phyloP scores from a whole-genome alignment of 1,140 invertebrate species.

The Aethina tumida region DNA sequence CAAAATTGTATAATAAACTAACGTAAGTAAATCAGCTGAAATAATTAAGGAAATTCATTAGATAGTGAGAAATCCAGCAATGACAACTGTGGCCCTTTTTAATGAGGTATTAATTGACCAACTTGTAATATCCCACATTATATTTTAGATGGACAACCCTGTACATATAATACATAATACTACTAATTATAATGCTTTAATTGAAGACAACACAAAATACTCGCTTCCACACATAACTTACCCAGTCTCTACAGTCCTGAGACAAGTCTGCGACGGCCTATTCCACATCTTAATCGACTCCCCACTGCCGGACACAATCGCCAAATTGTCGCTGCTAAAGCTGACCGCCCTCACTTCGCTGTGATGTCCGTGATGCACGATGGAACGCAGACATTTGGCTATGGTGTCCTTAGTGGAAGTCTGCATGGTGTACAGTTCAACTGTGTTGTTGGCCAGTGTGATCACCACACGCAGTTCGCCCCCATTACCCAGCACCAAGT shows the following conservation, averaged over 20 bases:
- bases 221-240: no score
- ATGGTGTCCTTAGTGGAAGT: conserved; percentile 43
- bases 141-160: no score
- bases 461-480: conserved; percentile 57
- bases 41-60: no score
- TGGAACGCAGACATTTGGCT: conserved; percentile 37
- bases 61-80: no score
- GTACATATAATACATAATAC: no score
- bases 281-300: conserved; percentile 93
- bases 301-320: conserved; percentile 72
- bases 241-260: conserved; percentile 64
- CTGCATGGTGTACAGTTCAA: conserved; percentile 53
- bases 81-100: no score
- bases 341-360: conserved; percentile 76
- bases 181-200: conserved; percentile 1
- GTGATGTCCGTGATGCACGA: conserved; percentile 66
- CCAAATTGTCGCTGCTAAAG: conserved; percentile 86
- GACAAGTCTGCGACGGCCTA: conserved; percentile 65
- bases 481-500: conserved; percentile 54
- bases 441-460: conserved; percentile 55
- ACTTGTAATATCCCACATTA: no score
- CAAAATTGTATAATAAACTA: no score
- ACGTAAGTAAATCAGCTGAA: no score
- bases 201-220: no score
- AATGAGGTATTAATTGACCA: no score